A percentile compares a stretch with the other conserved stretches of the same genome.
Conservation (phyloP, 1,140 invertebrate species). For the Lepidurus packardi region DNA sequence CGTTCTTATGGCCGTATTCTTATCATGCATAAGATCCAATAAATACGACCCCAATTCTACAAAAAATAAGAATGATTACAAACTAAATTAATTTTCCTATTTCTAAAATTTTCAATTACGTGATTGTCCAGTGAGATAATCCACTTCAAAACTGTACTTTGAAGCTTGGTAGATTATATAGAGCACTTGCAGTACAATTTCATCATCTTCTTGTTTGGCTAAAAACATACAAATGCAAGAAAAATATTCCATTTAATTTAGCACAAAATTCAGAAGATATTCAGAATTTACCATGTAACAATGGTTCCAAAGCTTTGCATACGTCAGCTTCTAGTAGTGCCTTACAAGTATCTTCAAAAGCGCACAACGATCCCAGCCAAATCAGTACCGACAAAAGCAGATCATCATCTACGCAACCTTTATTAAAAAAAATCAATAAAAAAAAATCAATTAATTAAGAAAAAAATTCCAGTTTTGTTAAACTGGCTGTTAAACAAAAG, state of each 20-base stretch:
- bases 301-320: not conserved
- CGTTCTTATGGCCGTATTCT: slow-evolving; percentile 85
- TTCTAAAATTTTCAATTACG: not conserved
- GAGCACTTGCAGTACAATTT: slow-evolving; percentile 75
- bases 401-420: not conserved
- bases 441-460: too few relatives aligned
- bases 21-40: slow-evolving; percentile 97
- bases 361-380: not conserved
- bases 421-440: too few relatives aligned
- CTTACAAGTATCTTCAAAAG: not conserved
- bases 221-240: slow-evolving; percentile 23
- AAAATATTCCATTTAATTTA: not conserved
- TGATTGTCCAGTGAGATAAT: not conserved
- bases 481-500: too few relatives aligned
- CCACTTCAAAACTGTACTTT: not conserved
- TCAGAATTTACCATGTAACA: not conserved
- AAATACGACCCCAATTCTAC: slow-evolving; percentile 86
- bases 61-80: slow-evolving; percentile 39
- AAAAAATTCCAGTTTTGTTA: too few relatives aligned
- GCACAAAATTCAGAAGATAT: not conserved
- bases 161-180: slow-evolving; percentile 28
- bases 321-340: not conserved
- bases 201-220: slow-evolving; percentile 91
- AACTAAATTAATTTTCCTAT: too few relatives aligned
- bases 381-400: not conserved